phyloP scores from a whole-genome alignment of 2,113 vertebrate species.

The Coracopsis vasa region DNA sequence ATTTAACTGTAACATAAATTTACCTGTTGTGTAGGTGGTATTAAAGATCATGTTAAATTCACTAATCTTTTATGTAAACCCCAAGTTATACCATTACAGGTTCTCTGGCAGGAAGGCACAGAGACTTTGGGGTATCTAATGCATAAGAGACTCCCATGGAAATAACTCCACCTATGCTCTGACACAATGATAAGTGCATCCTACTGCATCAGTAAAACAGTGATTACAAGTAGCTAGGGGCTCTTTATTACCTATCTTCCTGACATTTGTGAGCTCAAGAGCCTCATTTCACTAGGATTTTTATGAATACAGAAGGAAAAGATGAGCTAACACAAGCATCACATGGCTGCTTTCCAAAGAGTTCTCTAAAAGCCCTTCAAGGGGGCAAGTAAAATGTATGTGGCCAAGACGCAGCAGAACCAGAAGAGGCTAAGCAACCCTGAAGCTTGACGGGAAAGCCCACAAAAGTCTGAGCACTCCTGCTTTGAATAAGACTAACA shows the following conservation, averaged over 20 bases:
- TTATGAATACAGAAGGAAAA: background rate
- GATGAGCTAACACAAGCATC: background rate
- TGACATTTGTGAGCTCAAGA: background rate
- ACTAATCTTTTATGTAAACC: background rate
- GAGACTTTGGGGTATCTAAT: background rate
- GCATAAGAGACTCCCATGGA: background rate
- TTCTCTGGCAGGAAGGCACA: background rate
- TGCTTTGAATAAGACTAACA: background rate
- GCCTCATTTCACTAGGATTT: background rate
- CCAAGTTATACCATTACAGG: background rate
- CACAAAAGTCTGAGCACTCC: background rate
- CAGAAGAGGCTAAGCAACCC: background rate
- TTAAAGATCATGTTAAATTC: background rate
- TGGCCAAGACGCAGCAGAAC: background rate
- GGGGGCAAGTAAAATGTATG: background rate
- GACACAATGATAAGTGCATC: background rate
- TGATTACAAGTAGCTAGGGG: accelerated
- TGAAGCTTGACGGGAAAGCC: background rate
- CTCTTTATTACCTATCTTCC: background rate
- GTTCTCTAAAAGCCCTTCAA: background rate
- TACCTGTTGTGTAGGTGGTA: background rate
- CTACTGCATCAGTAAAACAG: background rate
- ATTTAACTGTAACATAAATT: background rate
- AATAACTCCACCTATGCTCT: background rate
- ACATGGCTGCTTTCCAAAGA: background rate